These are phyloP conservation scores for Parnassius smintheus DNA, from an alignment of 2,888 invertebrate species.

Conservation along the genomic window DNA sequence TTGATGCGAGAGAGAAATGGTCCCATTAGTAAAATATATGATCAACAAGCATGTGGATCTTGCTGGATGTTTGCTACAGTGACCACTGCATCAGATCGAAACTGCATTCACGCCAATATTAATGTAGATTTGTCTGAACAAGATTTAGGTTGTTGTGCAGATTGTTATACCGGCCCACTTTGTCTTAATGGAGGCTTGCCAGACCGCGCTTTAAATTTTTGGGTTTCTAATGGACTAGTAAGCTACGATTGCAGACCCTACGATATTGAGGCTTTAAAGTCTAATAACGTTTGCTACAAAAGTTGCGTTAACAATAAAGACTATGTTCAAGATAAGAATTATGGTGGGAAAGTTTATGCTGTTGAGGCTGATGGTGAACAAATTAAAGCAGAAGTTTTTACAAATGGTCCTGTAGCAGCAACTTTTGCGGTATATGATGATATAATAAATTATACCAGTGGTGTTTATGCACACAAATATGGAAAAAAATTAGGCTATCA, in stretches of 20 bases:
- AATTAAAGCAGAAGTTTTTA: slow-evolving; percentile 87
- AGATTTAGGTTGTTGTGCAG: slow-evolving; percentile 85
- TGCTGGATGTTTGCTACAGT: slow-evolving; percentile 93
- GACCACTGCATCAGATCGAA: slow-evolving; percentile 89
- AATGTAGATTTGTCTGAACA: slow-evolving; percentile 85
- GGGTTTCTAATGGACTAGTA: slow-evolving; percentile 15
- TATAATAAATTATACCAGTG: slow-evolving; percentile 3
- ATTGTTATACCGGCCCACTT: neutral
- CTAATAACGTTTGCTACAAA: slow-evolving; percentile 74
- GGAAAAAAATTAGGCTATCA: slow-evolving; percentile 70
- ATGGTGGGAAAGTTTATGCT: slow-evolving; percentile 71
- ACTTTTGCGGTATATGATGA: slow-evolving; percentile 82
- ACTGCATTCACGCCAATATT: slow-evolving; percentile 86
- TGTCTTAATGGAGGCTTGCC: slow-evolving; percentile 8
- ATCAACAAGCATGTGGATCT: slow-evolving; percentile 90
- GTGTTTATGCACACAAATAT: slow-evolving; percentile 17
- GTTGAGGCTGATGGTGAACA: slow-evolving; percentile 77
- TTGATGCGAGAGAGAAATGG: slow-evolving; percentile 82
- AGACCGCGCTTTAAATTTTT: slow-evolving; percentile 3
- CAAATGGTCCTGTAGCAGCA: slow-evolving; percentile 89
- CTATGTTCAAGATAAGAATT: slow-evolving; percentile 85
- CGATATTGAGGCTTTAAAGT: neutral
- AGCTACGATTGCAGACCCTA: slow-evolving; percentile 17
- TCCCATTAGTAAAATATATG: slow-evolving; percentile 86
- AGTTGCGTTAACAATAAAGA: slow-evolving; percentile 81